Percentiles rank a stretch among this genome's conserved stretches.
Evolutionary conservation across 2,888 invertebrate genomes (phyloP).

Genomic region (Tenthredo mesomela): DNA sequence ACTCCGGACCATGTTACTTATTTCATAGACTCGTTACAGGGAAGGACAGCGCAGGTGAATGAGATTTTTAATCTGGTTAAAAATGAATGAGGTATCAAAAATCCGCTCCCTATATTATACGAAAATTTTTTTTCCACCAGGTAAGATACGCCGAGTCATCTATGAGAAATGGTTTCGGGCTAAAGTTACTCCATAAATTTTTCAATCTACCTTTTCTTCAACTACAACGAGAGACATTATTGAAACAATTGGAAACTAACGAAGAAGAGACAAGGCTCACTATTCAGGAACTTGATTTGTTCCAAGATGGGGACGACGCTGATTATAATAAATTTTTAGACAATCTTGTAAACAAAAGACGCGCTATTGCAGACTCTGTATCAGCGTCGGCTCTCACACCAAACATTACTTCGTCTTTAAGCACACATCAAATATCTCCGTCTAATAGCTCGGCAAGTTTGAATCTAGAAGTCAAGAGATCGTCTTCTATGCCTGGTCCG

Average conservation of each 20-base stretch:
- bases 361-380: constrained; percentile 85
- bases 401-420: constrained; percentile 71
- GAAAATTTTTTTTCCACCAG: constrained; percentile 75
- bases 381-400: constrained; percentile 78
- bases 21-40: constrained; percentile 83
- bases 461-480: constrained; percentile 64
- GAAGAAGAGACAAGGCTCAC: constrained; percentile 89
- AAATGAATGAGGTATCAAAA: background rate
- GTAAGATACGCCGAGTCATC: constrained; percentile 94
- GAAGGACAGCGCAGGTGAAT: constrained; percentile 79
- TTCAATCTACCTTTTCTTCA: constrained; percentile 96
- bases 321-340: constrained; percentile 88
- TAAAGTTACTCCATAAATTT: constrained; percentile 95
- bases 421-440: constrained; percentile 66
- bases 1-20: constrained; percentile 85
- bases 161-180: constrained; percentile 97
- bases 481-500: constrained; percentile 71
- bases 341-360: constrained; percentile 86
- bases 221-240: constrained; percentile 90
- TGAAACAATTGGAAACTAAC: constrained; percentile 92
- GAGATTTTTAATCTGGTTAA: constrained; percentile 17
- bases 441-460: constrained; percentile 58
- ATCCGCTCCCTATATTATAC: constrained; percentile 26
- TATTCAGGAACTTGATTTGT: constrained; percentile 87
- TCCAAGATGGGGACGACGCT: constrained; percentile 88